Evolutionary conservation across 2,888 invertebrate genomes (phyloP), one percentile per base, ranked within the genome.

Genomic region (Hoplodrina blanda): DNA sequence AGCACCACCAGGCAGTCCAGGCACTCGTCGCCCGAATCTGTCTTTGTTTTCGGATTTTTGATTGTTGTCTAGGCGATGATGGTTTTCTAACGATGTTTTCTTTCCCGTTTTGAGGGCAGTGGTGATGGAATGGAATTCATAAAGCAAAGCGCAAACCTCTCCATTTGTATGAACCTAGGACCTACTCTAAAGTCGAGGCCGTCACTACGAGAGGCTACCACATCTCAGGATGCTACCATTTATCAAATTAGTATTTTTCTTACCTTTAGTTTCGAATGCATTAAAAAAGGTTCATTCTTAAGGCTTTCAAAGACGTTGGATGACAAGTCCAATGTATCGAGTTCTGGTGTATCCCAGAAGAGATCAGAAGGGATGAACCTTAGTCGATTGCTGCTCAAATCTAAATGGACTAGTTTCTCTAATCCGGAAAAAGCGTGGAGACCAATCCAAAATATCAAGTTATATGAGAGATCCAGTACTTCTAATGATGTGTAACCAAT

Each of bases 311-410:
- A 96, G 69, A 97, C 96, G 85, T 97, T 97, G 17, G 96, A 96
- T 55, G 96, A 97, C 67, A 97, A 89, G 86, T 97, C 97, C 1
- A 97, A 88, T 59, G 93, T 94, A 30, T 94, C 89, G 10, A 97
- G 88, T 25, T 93, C 90, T 3, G 92, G 91, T 20, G 97, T 96
- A 50, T 96, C 94, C 90, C 96, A 96, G 82, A 97, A 97, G 68
- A 97, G 88, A 74, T 96, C 96, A 0, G 94, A 91, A 1, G 95
- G 88, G 46, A 97, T 90, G 72, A 95, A 96, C 85, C 97, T 95
- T 62, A 97, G 89, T 37, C 97, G 95, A 85, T 97, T 97, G 82
- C 95, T 96, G 57, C 97, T 97, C 44, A 97, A 91, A 89, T 97
- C 97, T 65, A 97, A 85, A 15, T 95, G 94, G 55, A 90, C 89